Percentiles rank a stretch among this genome's conserved stretches.
These are phyloP conservation scores for Nymphalis io DNA, from an alignment of 1,140 invertebrate genomes.

Conservation along the genomic window DNA sequence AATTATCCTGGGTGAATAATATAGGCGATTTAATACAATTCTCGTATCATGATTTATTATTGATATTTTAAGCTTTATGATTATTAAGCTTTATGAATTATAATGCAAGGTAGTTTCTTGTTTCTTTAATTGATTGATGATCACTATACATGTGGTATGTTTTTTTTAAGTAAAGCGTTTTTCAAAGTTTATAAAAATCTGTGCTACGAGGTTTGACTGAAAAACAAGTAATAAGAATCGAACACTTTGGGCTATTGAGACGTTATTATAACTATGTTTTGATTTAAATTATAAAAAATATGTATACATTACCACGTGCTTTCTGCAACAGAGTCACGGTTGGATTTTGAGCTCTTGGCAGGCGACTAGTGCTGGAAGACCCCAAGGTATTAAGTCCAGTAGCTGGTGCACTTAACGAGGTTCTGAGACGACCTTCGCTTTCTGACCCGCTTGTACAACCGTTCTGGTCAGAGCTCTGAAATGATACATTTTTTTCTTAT, in stretches of 20 bases:
- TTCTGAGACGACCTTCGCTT: constrained; percentile 81
- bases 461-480: constrained; percentile 71
- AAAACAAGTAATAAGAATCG: no score
- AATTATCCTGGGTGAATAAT: background rate
- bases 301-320: constrained; percentile 86
- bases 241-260: no score
- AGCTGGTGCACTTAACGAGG: constrained; percentile 84
- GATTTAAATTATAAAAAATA: background rate
- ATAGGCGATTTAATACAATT: background rate
- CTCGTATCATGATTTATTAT: background rate
- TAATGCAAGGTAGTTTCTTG: no score
- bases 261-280: no score
- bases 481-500: constrained; percentile 10
- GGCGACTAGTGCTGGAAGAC: constrained; percentile 50
- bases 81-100: no score
- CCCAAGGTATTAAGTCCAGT: constrained; percentile 83
- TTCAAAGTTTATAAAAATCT: no score
- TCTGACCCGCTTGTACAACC: constrained; percentile 67
- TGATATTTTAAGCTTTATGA: background rate
- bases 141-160: no score
- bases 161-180: no score
- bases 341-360: constrained; percentile 92
- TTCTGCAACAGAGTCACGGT: constrained; percentile 94
- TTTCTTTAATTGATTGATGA: no score
- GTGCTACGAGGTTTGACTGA: no score